Evolutionary conservation across 2,113 vertebrate species (phyloP).

Genomic region (Excalfactoria chinensis): DNA sequence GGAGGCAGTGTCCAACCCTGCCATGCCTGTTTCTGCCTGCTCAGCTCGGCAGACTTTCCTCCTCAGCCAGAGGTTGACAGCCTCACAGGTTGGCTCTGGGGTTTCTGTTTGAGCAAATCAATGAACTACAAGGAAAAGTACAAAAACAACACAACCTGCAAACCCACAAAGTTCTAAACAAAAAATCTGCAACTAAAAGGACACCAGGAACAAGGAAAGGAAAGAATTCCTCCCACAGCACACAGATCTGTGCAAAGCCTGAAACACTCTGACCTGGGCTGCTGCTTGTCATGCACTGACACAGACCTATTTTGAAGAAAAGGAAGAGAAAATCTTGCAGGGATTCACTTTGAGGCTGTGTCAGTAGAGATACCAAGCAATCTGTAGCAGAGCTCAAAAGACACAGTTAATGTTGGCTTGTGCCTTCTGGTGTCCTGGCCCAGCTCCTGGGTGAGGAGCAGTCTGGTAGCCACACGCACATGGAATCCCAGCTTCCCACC

Average conservation of each 20-base stretch:
- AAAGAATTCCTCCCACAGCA: background rate
- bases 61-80: conserved; percentile 14
- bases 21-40: background rate
- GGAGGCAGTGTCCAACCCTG: background rate
- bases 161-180: conserved; percentile 1
- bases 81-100: conserved; percentile 37
- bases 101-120: conserved; percentile 46
- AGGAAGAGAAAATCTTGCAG: background rate
- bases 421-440: background rate
- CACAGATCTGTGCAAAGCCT: background rate
- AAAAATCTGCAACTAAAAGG: background rate
- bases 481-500: background rate
- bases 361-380: background rate
- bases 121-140: conserved; percentile 48
- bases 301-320: background rate
- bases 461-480: background rate
- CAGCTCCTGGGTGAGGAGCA: background rate
- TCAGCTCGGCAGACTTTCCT: conserved; percentile 52
- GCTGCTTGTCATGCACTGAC: background rate
- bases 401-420: background rate
- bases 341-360: background rate
- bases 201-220: background rate
- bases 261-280: fast-evolving
- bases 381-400: background rate
- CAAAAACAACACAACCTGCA: conserved; percentile 41